A percentile compares a stretch with the other conserved stretches of the same genome.
Conservation (phyloP, 2,113 vertebrate species). For the Heterotilapia buettikoferi region DNA sequence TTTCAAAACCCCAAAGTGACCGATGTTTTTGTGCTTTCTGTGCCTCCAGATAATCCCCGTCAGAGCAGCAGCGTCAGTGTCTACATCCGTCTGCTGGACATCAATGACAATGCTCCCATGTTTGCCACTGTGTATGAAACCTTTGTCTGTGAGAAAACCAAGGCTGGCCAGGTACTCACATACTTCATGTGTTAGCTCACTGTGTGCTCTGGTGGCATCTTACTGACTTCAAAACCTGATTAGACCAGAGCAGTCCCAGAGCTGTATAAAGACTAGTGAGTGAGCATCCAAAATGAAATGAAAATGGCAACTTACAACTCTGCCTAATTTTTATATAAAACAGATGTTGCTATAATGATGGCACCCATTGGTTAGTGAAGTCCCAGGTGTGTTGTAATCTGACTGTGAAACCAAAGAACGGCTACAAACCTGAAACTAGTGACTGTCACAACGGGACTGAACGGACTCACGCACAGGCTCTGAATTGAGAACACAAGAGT, state of each 20-base stretch:
- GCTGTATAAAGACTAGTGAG: neutral
- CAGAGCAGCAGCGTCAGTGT: conserved; percentile 84
- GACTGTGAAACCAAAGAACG: neutral
- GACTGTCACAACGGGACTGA: accelerated
- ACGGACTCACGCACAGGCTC: neutral
- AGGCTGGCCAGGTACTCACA: conserved; percentile 82
- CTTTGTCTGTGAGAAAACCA: conserved; percentile 91
- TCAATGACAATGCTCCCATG: conserved; percentile 92
- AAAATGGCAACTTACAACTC: neutral
- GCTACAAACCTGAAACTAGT: neutral
- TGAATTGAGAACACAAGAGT: neutral
- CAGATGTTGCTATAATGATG: neutral
- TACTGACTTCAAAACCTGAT: neutral
- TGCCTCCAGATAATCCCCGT: conserved; percentile 79
- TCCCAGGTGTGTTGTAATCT: accelerated
- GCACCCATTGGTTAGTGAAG: neutral
- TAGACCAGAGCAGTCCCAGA: neutral
- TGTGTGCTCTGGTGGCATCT: neutral
- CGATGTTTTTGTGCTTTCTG: neutral
- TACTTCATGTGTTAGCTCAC: neutral
- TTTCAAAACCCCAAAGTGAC: neutral
- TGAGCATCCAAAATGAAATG: neutral
- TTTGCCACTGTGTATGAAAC: conserved; percentile 87
- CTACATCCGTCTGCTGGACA: conserved; percentile 85
- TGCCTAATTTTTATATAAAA: neutral